A percentile compares a stretch with the other conserved stretches of the same genome.
Conservation (phyloP, 2,113 vertebrate species). For the Onychostruthus taczanowskii region DNA sequence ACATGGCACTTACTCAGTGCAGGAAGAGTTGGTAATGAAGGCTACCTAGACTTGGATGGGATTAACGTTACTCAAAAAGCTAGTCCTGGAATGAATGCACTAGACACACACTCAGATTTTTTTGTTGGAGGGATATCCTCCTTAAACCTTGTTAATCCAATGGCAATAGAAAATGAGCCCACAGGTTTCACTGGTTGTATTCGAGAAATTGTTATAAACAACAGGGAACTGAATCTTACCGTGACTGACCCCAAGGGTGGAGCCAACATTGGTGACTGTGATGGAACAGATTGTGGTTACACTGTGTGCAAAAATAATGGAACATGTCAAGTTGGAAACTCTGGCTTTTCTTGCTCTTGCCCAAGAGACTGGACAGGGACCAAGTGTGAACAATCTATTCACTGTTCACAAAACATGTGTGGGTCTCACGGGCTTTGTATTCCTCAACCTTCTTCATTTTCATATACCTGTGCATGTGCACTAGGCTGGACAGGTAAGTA, state of each 20-base stretch:
- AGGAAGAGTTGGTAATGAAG: constrained; percentile 74
- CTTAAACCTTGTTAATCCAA: constrained; percentile 69
- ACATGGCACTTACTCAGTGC: constrained; percentile 79
- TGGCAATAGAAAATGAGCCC: constrained; percentile 75
- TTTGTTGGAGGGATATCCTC: constrained; percentile 83
- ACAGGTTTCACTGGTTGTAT: constrained; percentile 80
- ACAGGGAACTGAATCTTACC: constrained; percentile 78
- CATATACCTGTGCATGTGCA: constrained; percentile 78
- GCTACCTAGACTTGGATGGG: constrained; percentile 79
- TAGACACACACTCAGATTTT: constrained; percentile 78
- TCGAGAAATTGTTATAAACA: constrained; percentile 77
- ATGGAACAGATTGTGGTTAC: constrained; percentile 83
- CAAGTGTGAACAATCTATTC: constrained; percentile 73
- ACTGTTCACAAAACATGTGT: constrained; percentile 74
- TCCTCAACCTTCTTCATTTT: constrained; percentile 32
- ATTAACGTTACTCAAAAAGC: constrained; percentile 59
- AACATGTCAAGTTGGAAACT: constrained; percentile 57
- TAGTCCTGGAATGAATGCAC: constrained; percentile 70
- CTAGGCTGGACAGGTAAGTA: constrained; percentile 79
- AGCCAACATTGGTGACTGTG: constrained; percentile 85
- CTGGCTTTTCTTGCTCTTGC: constrained; percentile 77
- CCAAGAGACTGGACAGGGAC: constrained; percentile 72
- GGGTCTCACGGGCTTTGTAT: constrained; percentile 73
- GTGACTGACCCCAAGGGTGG: constrained; percentile 73
- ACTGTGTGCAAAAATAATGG: constrained; percentile 81